A percentile compares a stretch with the other conserved stretches of the same genome.
These are phyloP conservation scores for Agelastica alni DNA, from an alignment of 2,888 invertebrate genomes.

Conservation along the genomic window DNA sequence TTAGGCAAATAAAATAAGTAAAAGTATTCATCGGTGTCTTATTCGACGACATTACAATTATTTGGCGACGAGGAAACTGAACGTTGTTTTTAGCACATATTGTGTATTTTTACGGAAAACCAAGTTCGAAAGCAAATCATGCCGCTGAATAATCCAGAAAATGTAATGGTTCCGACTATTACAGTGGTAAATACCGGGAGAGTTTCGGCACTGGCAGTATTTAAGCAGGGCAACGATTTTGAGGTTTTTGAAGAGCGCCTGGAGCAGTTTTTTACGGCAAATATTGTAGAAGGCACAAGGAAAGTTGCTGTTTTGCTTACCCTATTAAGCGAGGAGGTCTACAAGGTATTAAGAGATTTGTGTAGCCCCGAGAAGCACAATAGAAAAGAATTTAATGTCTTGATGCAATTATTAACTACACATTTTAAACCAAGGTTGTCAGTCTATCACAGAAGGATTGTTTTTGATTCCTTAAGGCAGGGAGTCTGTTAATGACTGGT, in stretches of 20 bases:
- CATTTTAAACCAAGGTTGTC: slow-evolving; percentile 8
- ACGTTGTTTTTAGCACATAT: neutral
- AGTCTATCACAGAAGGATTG: neutral
- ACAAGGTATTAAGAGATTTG: slow-evolving; percentile 4
- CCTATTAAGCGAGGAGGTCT: neutral
- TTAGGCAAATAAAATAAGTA: too few species aligned
- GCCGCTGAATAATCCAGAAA: neutral
- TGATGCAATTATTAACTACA: neutral
- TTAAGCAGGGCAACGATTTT: too few species aligned
- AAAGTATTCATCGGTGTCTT: too few species aligned
- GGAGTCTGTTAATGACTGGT: slow-evolving; percentile 14
- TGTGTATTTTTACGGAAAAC: slow-evolving; percentile 1
- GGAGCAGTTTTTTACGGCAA: too few species aligned
- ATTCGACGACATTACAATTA: too few species aligned
- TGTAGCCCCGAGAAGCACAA: slow-evolving; percentile 5
- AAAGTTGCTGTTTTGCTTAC: slow-evolving; percentile 4
- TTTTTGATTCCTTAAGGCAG: slow-evolving; percentile 4
- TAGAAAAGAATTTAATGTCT: slow-evolving; percentile 1
- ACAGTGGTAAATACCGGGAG: slow-evolving; percentile 14
- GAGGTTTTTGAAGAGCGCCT: too few species aligned
- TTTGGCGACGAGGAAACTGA: neutral
- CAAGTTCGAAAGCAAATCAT: too few species aligned
- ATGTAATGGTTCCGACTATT: neutral
- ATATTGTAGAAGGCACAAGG: too few species aligned
- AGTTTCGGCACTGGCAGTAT: too few species aligned